Evolutionary conservation across 2,797 vertebrate genomes (phyloP).

Genomic region (Ficedula albicollis): DNA sequence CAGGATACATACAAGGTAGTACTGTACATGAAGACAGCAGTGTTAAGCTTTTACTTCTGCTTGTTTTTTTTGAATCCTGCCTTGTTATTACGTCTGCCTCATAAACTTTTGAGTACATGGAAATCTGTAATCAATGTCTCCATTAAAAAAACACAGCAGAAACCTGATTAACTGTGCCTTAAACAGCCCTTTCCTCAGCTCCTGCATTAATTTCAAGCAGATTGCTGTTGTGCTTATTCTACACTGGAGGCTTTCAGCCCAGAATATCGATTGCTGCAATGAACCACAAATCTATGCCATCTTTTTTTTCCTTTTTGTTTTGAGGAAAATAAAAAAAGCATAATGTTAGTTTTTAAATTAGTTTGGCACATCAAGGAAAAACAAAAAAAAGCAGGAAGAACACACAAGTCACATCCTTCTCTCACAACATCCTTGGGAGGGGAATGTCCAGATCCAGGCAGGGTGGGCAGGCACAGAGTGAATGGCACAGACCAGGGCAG

Average conservation of each 20-base stretch:
- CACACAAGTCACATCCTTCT: background rate
- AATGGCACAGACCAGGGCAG: background rate
- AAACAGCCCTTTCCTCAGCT: background rate
- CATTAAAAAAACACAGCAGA: background rate
- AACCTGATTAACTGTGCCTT: background rate
- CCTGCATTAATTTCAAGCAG: background rate
- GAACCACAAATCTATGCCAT: background rate
- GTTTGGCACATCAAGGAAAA: background rate
- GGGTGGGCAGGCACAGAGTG: background rate
- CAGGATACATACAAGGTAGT: background rate
- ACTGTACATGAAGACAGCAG: background rate
- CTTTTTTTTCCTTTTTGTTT: background rate
- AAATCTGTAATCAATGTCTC: background rate
- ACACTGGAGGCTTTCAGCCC: background rate
- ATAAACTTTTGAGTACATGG: background rate
- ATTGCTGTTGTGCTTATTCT: background rate
- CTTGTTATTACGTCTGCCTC: background rate
- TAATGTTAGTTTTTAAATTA: conserved; percentile 44
- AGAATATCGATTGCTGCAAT: background rate
- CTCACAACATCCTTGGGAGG: background rate
- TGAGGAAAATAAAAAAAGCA: background rate
- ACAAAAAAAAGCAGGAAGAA: background rate
- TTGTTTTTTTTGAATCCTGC: background rate
- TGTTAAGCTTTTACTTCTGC: background rate
- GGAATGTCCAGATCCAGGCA: background rate